Base-by-base conservation (phyloP, 1,140 invertebrate genomes). In the Drosophila murphyi region DNA sequence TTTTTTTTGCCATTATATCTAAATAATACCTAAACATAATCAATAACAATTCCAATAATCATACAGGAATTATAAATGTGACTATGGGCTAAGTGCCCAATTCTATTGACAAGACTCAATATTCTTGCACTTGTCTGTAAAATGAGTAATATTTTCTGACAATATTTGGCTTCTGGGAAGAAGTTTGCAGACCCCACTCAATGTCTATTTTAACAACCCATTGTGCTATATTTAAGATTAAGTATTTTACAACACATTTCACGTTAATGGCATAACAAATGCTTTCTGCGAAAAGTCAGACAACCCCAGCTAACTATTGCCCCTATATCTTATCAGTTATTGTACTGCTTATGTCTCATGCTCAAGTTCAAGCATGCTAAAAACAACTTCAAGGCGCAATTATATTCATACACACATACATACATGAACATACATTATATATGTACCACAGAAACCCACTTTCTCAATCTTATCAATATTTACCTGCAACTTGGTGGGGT, bases 391-490 rank as follows among this genome's bases (percentile, higher is more conserved):
- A 62, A 70, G 65, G 72, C 45, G 32, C 52, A 37, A 43, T 43
- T 3, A 43, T n/a, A 3, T 43, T 2, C 3, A 10, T n/a, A 10
- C 39, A 43, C n/a, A n/a, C 3, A 43, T 3, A 0, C 4, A n/a
- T 41, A 10, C n/a, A 8, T 39, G 39, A 3, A 10, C 10, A 12
- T 12, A 12, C 12, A 12, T 12, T 12, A 0, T 12, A 12, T 41
- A 41, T 41, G 10, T 41, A 10, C 39, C 3, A 43, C 51, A 37
- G 6, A 60, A 55, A 60, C 54, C 59, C 72, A 75, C 72, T 71
- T 75, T 71, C 72, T 59, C 59, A 45, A 41, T 37, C 72, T 73
- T 73, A 73, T 73, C 8, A 50, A 10, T n/a, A 3, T 55, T 55
- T 55, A 55, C 52, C 20, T 6, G 5, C 5, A 29, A 10, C 10